Base-by-base conservation (phyloP, 2,797 vertebrate genomes). In the Microhierax caerulescens region DNA sequence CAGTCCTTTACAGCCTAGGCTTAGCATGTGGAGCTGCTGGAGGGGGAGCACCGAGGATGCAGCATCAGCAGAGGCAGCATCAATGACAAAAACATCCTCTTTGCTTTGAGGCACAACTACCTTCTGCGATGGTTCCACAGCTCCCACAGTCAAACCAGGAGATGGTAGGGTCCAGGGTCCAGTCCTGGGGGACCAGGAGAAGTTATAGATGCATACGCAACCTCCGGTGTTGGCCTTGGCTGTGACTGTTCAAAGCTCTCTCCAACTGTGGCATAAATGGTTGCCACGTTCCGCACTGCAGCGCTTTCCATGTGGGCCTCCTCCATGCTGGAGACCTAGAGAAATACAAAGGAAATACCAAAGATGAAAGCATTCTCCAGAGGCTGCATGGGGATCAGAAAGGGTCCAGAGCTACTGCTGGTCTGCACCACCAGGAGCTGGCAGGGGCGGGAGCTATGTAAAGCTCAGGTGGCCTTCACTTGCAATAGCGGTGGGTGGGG, bases 281-380 rank as follows among this genome's bases (percentile, higher is more conserved):
- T 68, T 11, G 1, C 3, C 3, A 1, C 0, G 3, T 34, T 34
- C 17, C 20, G 3, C 32, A 1, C 13, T 7, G 0, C 3, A 1
- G 18, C 2, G 32, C 56, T 37, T 18, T 48, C 54, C 43, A 9
- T 0, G 10, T 1, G 15, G 34, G 11, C 8, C 11, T 59, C 28
- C 80, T 85, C 78, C 45, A 13, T 4, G 0, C 19, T 3, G 1
- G 64, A 65, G 57, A 21, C 34, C 93, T 94, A 7, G 70, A 50
- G 56, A 68, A 48, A 54, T 1, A 25, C 37, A 63, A 25, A 43
- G 53, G 23, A 14, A 59, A 37, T 9, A 20, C 2, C 7, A 14
- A 25, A 19, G 48, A 5, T 30, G 18, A 69, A 23, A 36, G 5
- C 25, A 13, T 75, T 48, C 75, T 69, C 39, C 81, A 67, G 65